A percentile compares a stretch with the other conserved stretches of the same genome.
Evolutionary conservation across 2,797 vertebrate species (phyloP).

Genomic region (Xiphorhynchus erythropygius): DNA sequence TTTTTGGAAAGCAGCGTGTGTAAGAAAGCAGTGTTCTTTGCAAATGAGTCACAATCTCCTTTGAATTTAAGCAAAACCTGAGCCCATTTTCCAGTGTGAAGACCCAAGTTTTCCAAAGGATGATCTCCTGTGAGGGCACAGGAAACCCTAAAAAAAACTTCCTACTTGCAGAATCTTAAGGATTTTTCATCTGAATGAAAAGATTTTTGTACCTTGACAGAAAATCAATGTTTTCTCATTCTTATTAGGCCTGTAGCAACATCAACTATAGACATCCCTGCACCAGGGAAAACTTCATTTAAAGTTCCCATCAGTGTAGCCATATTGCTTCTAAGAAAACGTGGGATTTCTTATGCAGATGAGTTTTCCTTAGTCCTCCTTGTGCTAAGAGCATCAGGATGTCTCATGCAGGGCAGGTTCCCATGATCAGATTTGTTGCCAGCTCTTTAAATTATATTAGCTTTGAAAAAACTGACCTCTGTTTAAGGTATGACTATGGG

Average conservation of each 20-base stretch:
- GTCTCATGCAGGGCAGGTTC: neutral
- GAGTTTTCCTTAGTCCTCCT: neutral
- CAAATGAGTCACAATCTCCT: neutral
- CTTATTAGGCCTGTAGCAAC: constrained; percentile 5
- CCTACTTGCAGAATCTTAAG: neutral
- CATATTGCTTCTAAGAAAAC: neutral
- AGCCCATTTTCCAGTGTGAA: neutral
- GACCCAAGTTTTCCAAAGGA: neutral
- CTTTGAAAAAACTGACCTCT: neutral
- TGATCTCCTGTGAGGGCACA: neutral
- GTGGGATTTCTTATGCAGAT: neutral
- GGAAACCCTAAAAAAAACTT: neutral
- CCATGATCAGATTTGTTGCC: neutral
- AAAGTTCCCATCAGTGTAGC: neutral
- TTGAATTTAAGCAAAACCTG: neutral
- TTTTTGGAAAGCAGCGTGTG: neutral
- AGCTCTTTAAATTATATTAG: neutral
- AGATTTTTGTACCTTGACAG: constrained; percentile 26
- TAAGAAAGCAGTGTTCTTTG: neutral
- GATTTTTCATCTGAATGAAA: constrained; percentile 1
- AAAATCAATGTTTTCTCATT: constrained; percentile 39
- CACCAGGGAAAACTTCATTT: neutral
- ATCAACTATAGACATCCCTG: neutral
- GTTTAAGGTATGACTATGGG: neutral
- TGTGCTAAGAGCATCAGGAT: neutral